Conservation (phyloP, 1,140 invertebrate genomes). For the Sitophilus oryzae region DNA sequence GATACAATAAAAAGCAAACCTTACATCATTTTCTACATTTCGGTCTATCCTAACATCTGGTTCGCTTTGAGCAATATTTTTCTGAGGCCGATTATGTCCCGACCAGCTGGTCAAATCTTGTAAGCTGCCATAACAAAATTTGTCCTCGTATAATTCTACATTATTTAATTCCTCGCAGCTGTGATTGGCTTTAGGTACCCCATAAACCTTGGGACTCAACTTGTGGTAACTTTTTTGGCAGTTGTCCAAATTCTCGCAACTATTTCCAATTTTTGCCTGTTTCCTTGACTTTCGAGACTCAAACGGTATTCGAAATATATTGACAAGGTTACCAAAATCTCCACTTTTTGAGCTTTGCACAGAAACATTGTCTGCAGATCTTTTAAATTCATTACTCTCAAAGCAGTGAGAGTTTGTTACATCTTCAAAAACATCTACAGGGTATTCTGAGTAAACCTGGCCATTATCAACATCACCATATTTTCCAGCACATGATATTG, state of each 20-base stretch:
- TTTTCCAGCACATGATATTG: constrained; percentile 21
- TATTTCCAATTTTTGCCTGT: constrained; percentile 32
- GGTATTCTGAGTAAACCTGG: constrained; percentile 32
- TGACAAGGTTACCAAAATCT: constrained; percentile 37
- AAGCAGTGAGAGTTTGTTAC: not conserved
- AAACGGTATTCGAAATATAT: constrained; percentile 38
- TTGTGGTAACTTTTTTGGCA: constrained; percentile 40
- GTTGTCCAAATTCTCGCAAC: constrained; percentile 37
- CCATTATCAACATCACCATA: constrained; percentile 25
- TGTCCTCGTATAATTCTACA: constrained; percentile 32
- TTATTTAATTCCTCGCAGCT: constrained; percentile 54
- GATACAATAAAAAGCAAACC: too few relatives aligned
- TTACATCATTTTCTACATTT: constrained; percentile 20
- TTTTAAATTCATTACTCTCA: constrained; percentile 11
- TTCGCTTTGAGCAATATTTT: constrained; percentile 38
- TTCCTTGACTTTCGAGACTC: constrained; percentile 33
- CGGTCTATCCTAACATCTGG: constrained; percentile 38
- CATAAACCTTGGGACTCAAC: constrained; percentile 56
- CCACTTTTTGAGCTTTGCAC: constrained; percentile 50
- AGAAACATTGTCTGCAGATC: constrained; percentile 49
- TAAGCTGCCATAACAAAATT: constrained; percentile 39
- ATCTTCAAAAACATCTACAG: constrained; percentile 36
- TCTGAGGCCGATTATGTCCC: constrained; percentile 17
- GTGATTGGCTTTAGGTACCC: constrained; percentile 45
- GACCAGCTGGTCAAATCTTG: constrained; percentile 35